A percentile compares a stretch with the other conserved stretches of the same genome.
Conservation (phyloP, 1,140 invertebrate species). For the Zaprionus ghesquierei region DNA sequence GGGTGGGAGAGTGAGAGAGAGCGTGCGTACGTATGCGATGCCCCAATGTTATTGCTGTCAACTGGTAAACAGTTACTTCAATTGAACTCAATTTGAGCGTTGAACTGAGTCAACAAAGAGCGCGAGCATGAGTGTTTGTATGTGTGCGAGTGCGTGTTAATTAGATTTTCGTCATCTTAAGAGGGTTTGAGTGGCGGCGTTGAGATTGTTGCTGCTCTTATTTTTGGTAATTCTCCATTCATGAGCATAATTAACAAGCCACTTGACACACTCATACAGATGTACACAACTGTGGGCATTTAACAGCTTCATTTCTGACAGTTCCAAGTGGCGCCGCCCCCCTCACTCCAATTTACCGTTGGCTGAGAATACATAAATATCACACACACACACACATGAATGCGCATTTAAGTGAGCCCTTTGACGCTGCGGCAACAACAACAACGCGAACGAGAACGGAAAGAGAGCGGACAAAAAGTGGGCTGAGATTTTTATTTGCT, state of each 20-base stretch:
- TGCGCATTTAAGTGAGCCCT: constrained; percentile 11
- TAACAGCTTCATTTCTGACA: constrained; percentile 48
- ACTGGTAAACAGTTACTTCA: constrained; percentile 53
- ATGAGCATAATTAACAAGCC: constrained; percentile 74
- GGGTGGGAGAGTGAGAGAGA: background rate
- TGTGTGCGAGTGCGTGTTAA: constrained; percentile 54
- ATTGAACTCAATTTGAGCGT: constrained; percentile 66
- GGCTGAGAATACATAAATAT: constrained; percentile 48
- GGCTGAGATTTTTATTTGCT: constrained; percentile 16
- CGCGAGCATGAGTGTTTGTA: background rate
- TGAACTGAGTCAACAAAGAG: background rate
- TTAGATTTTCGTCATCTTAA: constrained; percentile 57
- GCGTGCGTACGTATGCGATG: background rate
- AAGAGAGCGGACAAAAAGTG: constrained; percentile 2
- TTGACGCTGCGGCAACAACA: background rate
- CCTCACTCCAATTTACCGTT: constrained; percentile 33
- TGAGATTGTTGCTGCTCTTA: constrained; percentile 45
- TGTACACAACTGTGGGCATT: constrained; percentile 14
- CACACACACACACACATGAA: background rate
- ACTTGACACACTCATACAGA: constrained; percentile 58
- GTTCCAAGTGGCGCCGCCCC: constrained; percentile 45
- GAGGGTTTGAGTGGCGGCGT: constrained; percentile 42
- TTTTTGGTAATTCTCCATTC: constrained; percentile 52
- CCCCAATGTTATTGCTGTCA: constrained; percentile 21
- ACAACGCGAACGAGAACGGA: background rate